Conservation (phyloP, 2,113 vertebrate genomes). For the Petrocephalus zakoni region DNA sequence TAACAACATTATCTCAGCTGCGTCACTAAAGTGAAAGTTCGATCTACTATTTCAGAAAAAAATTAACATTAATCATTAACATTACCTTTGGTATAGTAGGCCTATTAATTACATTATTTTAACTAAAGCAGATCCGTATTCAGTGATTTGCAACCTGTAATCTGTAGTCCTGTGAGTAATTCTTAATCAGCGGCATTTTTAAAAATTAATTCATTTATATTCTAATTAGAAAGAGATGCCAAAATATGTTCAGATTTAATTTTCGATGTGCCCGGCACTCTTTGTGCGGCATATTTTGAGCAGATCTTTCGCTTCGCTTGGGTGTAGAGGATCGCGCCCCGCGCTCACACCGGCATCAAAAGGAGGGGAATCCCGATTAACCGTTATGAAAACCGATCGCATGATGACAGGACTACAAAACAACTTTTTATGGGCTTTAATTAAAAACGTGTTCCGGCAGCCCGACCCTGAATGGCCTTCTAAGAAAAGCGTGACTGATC, state of each 20-base stretch:
- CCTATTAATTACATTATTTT: background rate
- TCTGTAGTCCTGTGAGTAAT: background rate
- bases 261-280: constrained; percentile 11
- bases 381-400: constrained; percentile 56
- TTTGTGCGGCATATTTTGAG: constrained; percentile 8
- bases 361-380: constrained; percentile 59
- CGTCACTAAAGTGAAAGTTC: constrained; percentile 29
- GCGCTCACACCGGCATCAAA: constrained; percentile 58
- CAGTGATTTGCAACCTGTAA: background rate
- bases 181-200: constrained; percentile 8
- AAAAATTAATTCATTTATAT: constrained; percentile 38
- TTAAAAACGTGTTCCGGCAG: constrained; percentile 58
- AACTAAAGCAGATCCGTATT: background rate
- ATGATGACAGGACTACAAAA: constrained; percentile 58
- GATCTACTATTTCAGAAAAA: background rate
- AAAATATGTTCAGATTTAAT: constrained; percentile 14
- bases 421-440: constrained; percentile 60
- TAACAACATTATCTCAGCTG: constrained; percentile 43
- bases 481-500: constrained; percentile 64
- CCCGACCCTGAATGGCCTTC: constrained; percentile 65
- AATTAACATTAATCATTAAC: background rate
- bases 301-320: background rate
- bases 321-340: constrained; percentile 35
- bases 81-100: background rate
- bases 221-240: constrained; percentile 1